Evolutionary conservation across 2,797 vertebrate genomes (phyloP).

Genomic region (Denticeps clupeoides): DNA sequence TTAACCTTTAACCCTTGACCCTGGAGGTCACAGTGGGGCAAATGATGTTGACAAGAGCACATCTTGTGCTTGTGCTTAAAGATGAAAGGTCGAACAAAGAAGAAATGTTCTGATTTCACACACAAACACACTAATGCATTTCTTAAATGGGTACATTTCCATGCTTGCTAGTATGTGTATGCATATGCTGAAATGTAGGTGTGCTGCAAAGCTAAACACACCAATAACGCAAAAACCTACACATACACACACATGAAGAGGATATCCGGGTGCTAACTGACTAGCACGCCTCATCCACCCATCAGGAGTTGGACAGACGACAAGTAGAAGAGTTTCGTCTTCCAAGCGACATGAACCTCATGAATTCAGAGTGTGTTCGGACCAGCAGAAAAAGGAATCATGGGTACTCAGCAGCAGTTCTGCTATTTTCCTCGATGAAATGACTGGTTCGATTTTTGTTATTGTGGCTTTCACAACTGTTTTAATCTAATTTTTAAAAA

Average conservation of each 20-base stretch:
- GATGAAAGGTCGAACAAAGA: slow-evolving; percentile 12
- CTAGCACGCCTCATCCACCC: slow-evolving; percentile 23
- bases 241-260: slow-evolving; percentile 9
- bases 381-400: no score
- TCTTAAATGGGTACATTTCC: not conserved
- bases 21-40: slow-evolving; percentile 46
- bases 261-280: slow-evolving; percentile 29
- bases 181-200: slow-evolving; percentile 14
- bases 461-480: slow-evolving; percentile 14
- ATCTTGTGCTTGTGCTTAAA: slow-evolving; percentile 44
- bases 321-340: no score
- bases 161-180: slow-evolving; percentile 5
- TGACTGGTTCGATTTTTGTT: slow-evolving; percentile 4
- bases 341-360: no score
- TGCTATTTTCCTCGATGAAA: slow-evolving; percentile 13
- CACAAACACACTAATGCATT: not conserved
- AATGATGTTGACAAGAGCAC: slow-evolving; percentile 49
- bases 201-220: slow-evolving; percentile 3
- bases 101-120: not conserved
- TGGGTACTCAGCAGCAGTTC: not conserved
- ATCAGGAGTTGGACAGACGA: slow-evolving; percentile 28
- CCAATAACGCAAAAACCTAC: slow-evolving; percentile 11
- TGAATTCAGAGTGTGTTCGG: no score
- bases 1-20: slow-evolving; percentile 37
- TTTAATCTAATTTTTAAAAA: slow-evolving; percentile 49